Conservation (phyloP, 2,113 vertebrate genomes). For the Gulo gulo region DNA sequence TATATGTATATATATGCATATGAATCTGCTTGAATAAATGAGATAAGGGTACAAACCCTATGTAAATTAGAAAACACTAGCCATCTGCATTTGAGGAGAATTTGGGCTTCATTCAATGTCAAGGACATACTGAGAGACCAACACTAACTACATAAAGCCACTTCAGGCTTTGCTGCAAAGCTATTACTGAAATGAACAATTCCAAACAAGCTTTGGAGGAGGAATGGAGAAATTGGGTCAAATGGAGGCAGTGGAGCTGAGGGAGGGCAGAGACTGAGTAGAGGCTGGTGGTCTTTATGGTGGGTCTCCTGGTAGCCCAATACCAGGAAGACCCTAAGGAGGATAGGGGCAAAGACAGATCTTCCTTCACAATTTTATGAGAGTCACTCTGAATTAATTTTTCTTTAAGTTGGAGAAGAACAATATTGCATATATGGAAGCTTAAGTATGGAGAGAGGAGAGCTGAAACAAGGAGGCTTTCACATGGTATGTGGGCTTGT, state of each 20-base stretch:
- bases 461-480: background rate
- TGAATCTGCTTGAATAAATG: background rate
- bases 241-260: background rate
- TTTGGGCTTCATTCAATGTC: background rate
- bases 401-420: background rate
- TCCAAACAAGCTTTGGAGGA: background rate
- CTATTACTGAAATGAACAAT: background rate
- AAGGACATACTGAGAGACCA: background rate
- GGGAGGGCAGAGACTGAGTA: background rate
- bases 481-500: background rate
- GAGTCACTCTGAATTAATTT: background rate
- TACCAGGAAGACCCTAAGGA: background rate
- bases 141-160: background rate
- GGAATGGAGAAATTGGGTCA: background rate
- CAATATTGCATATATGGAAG: background rate
- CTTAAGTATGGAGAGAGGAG: background rate
- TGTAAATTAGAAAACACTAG: background rate
- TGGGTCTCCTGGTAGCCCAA: background rate
- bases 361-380: background rate
- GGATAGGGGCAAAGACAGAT: background rate
- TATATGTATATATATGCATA: background rate
- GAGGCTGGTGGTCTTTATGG: background rate
- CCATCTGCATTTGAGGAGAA: background rate
- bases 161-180: background rate
- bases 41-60: background rate